Evolutionary conservation across 2,888 invertebrate species (phyloP), one percentile per base, ranked within the genome.

Genomic region (Blastobasis lacticolella): DNA sequence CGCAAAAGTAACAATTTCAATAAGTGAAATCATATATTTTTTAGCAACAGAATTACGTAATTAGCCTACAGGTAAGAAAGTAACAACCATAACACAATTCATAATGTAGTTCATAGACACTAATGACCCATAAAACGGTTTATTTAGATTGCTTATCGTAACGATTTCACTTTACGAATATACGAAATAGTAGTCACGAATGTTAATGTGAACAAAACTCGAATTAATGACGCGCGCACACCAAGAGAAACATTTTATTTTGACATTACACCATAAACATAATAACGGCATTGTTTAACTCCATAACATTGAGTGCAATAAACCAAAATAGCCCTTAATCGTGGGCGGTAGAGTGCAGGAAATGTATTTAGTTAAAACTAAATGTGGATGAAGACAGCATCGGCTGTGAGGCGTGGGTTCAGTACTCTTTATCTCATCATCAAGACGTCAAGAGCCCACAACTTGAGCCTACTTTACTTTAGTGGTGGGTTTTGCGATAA

Each of bases 261-360:
- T 76, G 78, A 82, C 77, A 82, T 80, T 77, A 79, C 66, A 77
- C 74, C 70, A 80, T 82, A 81, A 81, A 82, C 72, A 73, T 78
- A 78, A 81, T 78, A 77, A 74, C 74, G 67, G 71, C 71, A 73
- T 67, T 80, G 76, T 78, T 75, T 75, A 66, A 64, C 58, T 59
- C 55, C 57, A 67, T 67, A 67, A 70, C 50, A 41, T 48, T 52
- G 23, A 53, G 38, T 43, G 9, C n/a, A 53, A n/a, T 49, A 56
- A 60, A 50, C 60, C 43, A 60, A 69, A 66, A 56, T 66, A 37
- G 54, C 56, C 59, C 66, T 55, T 65, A 54, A 0, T 9, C 0
- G 37, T 23, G 23, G 6, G 1, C 2, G 1, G 54, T 60, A 70
- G 51, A 59, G 60, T 10, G 40, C 45, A 55, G 9, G 10, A n/a